Base-by-base conservation (phyloP, 2,888 invertebrate genomes). In the Aspidiotus destructor region DNA sequence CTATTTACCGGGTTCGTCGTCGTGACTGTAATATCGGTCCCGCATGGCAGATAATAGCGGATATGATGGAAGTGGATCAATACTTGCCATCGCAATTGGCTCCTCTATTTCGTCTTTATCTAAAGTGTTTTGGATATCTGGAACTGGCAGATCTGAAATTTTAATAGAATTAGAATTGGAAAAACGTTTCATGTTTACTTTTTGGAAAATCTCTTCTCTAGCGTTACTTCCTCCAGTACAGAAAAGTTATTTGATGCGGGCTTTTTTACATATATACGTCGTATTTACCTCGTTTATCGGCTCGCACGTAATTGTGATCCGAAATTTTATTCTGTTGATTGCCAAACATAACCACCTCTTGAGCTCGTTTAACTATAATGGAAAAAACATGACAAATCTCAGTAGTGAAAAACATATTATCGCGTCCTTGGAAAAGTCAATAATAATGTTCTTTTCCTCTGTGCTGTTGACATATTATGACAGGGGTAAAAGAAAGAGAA, bases 301-400 rank as follows among this genome's bases (percentile, higher is more conserved):
- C 70, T 60, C 72, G 71, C 7, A 71, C 65, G 17, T 71, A 70
- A 69, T 70, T 73, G 16, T 71, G 71, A 57, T 74, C 73, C 1
- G 72, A 71, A 7, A 73, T 73, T 64, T 76, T 73, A 73, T 77
- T 78, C 70, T 79, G 79, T 70, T 79, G 79, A 70, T 78, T 79
- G 8, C 78, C 79, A 60, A 78, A 78, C 77, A 78, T 77, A 61
- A 79, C 73, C 68, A 76, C 74, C 70, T 79, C 79, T 73, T 78
- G 77, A 2, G 78, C 75, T 70, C 78, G 75, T 73, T 79, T 79
- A 5, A 74, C 79, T 69, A 44, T 16, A 68, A 62, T 41, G 42
- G 17, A 60, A 68, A 54, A 41, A 64, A 60, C 2, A 60, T 2
- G 7, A 16, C 8, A 41, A n/a, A 10, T 9, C 5, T n/a, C 5